A percentile compares a stretch with the other conserved stretches of the same genome.
phyloP scores from a whole-genome alignment of 1,140 invertebrate species.

The Drosophila ironensis region DNA sequence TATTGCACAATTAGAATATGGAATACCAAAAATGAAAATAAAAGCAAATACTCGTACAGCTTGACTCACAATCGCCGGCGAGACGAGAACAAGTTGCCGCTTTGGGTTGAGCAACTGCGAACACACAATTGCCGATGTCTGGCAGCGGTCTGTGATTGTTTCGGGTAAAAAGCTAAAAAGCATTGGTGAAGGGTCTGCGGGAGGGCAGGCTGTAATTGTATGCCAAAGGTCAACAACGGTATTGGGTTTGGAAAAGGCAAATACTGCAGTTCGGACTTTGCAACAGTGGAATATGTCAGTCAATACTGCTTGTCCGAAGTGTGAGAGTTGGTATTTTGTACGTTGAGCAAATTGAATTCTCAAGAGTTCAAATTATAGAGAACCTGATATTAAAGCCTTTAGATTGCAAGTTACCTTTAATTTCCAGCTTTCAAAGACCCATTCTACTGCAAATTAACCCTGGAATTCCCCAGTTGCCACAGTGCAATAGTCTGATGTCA shows the following conservation, averaged over 20 bases:
- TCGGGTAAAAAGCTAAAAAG: not conserved
- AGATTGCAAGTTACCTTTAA: no score
- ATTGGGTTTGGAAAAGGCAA: constrained; percentile 35
- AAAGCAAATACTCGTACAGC: constrained; percentile 15
- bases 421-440: no score
- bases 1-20: constrained; percentile 62
- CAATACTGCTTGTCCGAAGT: not conserved
- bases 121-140: constrained; percentile 28
- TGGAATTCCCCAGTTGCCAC: not conserved
- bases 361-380: no score
- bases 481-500: constrained; percentile 23
- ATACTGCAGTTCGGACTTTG: constrained; percentile 8
- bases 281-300: not conserved
- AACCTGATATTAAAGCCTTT: no score
- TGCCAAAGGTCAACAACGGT: constrained; percentile 66
- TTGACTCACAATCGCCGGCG: no score
- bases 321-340: not conserved
- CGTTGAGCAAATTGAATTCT: no score
- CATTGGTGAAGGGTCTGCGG: not conserved
- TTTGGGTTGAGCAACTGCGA: constrained; percentile 18
- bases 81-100: constrained; percentile 27
- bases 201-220: constrained; percentile 46
- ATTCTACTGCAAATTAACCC: not conserved
- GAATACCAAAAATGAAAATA: constrained; percentile 30
- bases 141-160: constrained; percentile 11